These are phyloP conservation scores for Zoroaster sp. DNA, from an alignment of 53 echinoderm and acorn worm species.

Conservation along the genomic window DNA sequence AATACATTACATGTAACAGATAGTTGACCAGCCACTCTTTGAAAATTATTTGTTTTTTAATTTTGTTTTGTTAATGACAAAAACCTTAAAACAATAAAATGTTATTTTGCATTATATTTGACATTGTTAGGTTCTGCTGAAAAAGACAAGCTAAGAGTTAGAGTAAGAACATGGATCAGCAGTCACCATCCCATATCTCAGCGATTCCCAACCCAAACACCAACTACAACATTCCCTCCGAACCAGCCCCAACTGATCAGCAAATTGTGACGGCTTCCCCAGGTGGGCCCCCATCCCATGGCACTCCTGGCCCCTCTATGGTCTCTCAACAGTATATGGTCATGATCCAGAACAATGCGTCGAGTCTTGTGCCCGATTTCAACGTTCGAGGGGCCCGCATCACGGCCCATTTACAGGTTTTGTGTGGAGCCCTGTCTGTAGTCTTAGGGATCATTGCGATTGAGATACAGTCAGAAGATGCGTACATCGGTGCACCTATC, in stretches of 20 bases:
- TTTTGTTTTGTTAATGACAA: no score
- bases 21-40: no score
- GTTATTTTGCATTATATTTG: no score
- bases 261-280: background rate
- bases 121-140: no score
- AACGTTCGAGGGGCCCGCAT: constrained; percentile 32
- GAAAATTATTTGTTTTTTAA: no score
- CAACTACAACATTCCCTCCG: constrained; percentile 11
- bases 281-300: background rate
- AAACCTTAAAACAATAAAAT: no score
- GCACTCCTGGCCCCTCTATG: constrained; percentile 7
- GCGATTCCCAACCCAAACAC: constrained; percentile 26
- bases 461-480: constrained; percentile 37
- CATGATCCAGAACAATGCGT: constrained; percentile 35
- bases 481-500: constrained; percentile 44
- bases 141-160: no score
- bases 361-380: constrained; percentile 10
- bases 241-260: background rate
- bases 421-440: constrained; percentile 20
- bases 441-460: constrained; percentile 40
- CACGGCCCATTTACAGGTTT: constrained; percentile 25
- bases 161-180: constrained; percentile 21
- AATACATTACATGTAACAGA: no score
- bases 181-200: background rate
- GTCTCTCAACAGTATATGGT: constrained; percentile 48